These are phyloP conservation scores for Drosophila suzukii DNA, from an alignment of 1,140 invertebrate genomes.

Conservation along the genomic window DNA sequence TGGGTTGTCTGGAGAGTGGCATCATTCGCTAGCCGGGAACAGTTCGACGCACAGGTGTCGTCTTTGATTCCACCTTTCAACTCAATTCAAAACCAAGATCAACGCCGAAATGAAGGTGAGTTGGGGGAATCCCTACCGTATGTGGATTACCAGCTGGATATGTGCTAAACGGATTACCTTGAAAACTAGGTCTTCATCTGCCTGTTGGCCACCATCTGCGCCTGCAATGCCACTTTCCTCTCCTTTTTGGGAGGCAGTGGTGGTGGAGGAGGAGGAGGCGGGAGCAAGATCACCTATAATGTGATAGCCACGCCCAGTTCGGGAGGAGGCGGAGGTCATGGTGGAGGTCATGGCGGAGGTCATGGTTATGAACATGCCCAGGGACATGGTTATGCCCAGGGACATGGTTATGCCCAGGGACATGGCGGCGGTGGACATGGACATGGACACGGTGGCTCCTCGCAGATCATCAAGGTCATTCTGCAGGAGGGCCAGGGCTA, in stretches of 20 bases:
- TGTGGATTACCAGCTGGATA: constrained; percentile 27
- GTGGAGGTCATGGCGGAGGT: constrained; percentile 14
- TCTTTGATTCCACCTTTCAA: constrained; percentile 17
- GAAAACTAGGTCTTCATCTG: constrained; percentile 68
- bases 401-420: constrained; percentile 41
- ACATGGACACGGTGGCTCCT: constrained; percentile 43
- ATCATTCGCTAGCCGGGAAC: constrained; percentile 69
- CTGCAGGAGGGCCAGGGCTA: constrained; percentile 62
- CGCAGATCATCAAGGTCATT: constrained; percentile 72
- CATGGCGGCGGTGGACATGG: constrained; percentile 12
- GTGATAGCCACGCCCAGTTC: constrained; percentile 64
- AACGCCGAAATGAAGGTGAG: constrained; percentile 70
- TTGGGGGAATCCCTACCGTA: constrained; percentile 2
- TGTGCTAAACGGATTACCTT: constrained; percentile 41
- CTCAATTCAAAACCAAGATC: background rate
- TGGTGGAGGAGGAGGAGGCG: constrained; percentile 33
- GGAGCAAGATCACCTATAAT: constrained; percentile 63
- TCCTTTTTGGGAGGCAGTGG: constrained; percentile 73
- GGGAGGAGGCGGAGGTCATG: constrained; percentile 27
- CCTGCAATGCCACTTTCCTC: constrained; percentile 72
- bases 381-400: constrained; percentile 17
- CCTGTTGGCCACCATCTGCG: constrained; percentile 64
- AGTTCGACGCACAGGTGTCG: constrained; percentile 53
- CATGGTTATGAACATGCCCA: constrained; percentile 32
- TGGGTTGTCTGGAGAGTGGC: constrained; percentile 43